Evolutionary conservation across 2,888 invertebrate species (phyloP), one percentile per base, ranked within the genome.

Genomic region (Cartodere bifasciata): DNA sequence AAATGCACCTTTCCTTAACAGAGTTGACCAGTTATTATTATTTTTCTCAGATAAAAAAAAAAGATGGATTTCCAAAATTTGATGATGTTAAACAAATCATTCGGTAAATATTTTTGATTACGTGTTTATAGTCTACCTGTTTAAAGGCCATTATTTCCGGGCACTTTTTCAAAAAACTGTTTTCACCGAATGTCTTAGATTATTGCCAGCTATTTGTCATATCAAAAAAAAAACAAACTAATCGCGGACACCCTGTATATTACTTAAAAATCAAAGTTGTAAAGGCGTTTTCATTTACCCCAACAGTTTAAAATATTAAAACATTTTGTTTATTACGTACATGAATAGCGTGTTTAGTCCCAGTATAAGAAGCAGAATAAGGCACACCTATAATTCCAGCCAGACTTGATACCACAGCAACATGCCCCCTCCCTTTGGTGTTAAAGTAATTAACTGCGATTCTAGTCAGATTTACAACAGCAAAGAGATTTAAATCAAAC

Each of bases 401-500:
- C 4, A 75, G 42, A 51, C 84, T 85, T 2, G 83, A 80, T 9
- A 74, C 80, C 3, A 79, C 72, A 1, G 75, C 84, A 25, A 87
- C 52, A 37, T 85, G 83, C 1, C 85, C 85, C 6, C 41, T 35
- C 1, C 83, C 56, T 32, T 48, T 49, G 25, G 60, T 46, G 5
- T 64, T 45, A 47, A 80, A 85, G 52, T 83, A 70, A 13, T 68
- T 68, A 2, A 82, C 58, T 1, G 73, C 81, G 22, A 75, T 55
- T 36, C 84, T 69, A 3, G 77, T 74, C 30, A 88, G 61, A 39
- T 77, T 71, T 2, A 87, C 52, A 4, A 74, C 65, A 0, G 77
- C 68, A 41, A 87, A 77, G 1, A 85, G 80, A 54, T 88, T 84
- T 32, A 86, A 52, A 17, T 84, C 75, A 49, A 87, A 80, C 45